Evolutionary conservation across 2,113 vertebrate genomes (phyloP).

Genomic region (Terrapene triunguis): DNA sequence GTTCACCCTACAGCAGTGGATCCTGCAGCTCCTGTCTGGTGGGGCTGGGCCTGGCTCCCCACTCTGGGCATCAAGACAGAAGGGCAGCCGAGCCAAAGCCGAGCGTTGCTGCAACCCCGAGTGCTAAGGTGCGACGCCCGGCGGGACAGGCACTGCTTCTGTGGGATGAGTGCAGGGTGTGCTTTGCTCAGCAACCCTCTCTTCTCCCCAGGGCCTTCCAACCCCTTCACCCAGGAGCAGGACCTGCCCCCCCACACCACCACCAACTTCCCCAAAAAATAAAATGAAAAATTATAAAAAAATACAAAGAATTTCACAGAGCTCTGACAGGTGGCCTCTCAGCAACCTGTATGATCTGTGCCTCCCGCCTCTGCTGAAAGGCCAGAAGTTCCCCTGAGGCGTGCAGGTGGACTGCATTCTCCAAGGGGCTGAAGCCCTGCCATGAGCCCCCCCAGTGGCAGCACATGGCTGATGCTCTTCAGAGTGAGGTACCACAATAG

Average conservation of each 20-base stretch:
- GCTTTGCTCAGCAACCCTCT: not conserved
- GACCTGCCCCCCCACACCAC: not conserved
- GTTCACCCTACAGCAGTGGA: not conserved
- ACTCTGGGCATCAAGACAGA: not conserved
- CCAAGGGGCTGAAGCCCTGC: not conserved
- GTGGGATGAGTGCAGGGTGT: not conserved
- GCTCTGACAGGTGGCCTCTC: not conserved
- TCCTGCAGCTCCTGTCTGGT: not conserved
- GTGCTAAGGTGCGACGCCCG: not conserved
- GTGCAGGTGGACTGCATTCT: not conserved
- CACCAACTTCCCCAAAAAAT: not conserved
- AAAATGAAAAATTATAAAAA: not conserved
- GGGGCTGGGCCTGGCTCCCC: not conserved
- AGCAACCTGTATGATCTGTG: not conserved
- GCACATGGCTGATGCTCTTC: not conserved
- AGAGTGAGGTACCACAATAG: not conserved
- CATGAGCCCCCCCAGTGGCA: not conserved
- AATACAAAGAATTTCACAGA: not conserved
- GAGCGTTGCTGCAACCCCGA: too few species aligned
- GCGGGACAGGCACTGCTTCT: not conserved
- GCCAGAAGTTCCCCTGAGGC: conserved; percentile 22
- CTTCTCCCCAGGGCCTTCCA: not conserved
- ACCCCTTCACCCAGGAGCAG: not conserved
- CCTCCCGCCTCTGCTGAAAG: not conserved
- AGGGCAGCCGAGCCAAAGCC: not conserved